Evolutionary conservation across 23 tunicate genomes (phyloP), one percentile per base, ranked within the genome.

Genomic region (Halocynthia aurantium): DNA sequence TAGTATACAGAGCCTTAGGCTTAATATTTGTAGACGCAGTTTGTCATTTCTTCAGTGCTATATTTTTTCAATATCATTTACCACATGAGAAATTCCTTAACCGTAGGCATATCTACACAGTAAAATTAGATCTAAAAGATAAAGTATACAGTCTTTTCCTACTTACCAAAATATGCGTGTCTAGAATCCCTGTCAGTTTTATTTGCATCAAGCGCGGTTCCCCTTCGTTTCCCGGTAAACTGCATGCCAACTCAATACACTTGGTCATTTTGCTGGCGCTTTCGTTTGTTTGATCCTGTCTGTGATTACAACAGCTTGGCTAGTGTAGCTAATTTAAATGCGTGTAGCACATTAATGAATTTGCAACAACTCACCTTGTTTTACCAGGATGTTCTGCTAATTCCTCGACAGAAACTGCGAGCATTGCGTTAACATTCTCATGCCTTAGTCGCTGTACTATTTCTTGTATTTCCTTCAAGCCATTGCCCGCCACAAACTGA

Each of bases 161-260:
- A 44, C 82, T 78, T 49, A 68, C 83, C 64, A 67, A 69, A 31
- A 57, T 53, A 65, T 52, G 22, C 10, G 62, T 53, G 57, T 80
- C 74, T 22, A 80, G 8, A 51, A 80, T 31, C 8, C 76, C 83
- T 2, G 83, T 80, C 40, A 80, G 74, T 22, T 80, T 80, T 44
- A 80, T 68, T 68, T 80, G 83, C 54, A 80, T 70, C 22, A 56
- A 60, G 10, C 73, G 53, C 5, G 58, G 19, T 10, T 17, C 54
- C 15, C 44, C 64, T 7, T 9, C 40, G 9, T 20, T 49, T 21
- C 18, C 53, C 5, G 83, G 31, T 31, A 31, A 31, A 31, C 20
- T 21, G 55, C 76, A 50, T 17, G 76, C 19, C 8, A 80, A 11
- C 7, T 80, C 83, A 52, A 80, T 52, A 52, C 83, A 80, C 52